A percentile compares a stretch with the other conserved stretches of the same genome.
Evolutionary conservation across 92 coral and sea anemone species (phyloP).

Genomic region (Anthopleura xanthogrammica): DNA sequence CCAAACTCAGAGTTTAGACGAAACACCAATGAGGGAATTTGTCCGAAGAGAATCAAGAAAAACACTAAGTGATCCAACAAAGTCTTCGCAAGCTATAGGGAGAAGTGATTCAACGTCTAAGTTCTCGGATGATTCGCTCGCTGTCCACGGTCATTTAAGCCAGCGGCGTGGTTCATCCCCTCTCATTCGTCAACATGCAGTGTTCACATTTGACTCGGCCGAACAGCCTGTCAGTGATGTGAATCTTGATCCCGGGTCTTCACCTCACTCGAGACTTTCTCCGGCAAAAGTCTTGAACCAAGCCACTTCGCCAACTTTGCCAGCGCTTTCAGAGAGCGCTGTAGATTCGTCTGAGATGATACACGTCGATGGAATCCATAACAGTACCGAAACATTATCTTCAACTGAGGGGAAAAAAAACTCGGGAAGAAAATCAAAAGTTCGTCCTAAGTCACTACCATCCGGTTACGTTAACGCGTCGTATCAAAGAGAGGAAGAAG

Average conservation of each 20-base stretch:
- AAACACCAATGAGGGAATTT: neutral
- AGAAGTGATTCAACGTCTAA: constrained; percentile 69
- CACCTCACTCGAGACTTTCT: constrained; percentile 1
- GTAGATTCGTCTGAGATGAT: neutral
- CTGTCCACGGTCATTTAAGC: constrained; percentile 56
- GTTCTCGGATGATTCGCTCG: constrained; percentile 66
- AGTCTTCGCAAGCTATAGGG: constrained; percentile 45
- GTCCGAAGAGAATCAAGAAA: constrained; percentile 17
- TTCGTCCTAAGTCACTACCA: constrained; percentile 29
- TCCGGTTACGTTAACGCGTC: constrained; percentile 71
- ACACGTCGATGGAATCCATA: neutral
- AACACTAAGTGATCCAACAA: constrained; percentile 17
- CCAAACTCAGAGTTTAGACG: constrained; percentile 7
- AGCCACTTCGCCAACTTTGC: constrained; percentile 33
- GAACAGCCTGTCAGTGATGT: constrained; percentile 47
- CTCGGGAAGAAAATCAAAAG: constrained; percentile 1
- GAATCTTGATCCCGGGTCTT: neutral
- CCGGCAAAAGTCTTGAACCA: constrained; percentile 24
- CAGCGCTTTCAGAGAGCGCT: neutral
- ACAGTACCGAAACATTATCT: constrained; percentile 1
- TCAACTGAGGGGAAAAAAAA: constrained; percentile 16
- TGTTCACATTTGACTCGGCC: constrained; percentile 70
- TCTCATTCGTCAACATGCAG: constrained; percentile 89
- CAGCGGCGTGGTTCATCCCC: constrained; percentile 90
- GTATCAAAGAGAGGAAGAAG: constrained; percentile 68